Evolutionary conservation across 2,113 vertebrate genomes (phyloP).

Genomic region (Nematolebias whitei): DNA sequence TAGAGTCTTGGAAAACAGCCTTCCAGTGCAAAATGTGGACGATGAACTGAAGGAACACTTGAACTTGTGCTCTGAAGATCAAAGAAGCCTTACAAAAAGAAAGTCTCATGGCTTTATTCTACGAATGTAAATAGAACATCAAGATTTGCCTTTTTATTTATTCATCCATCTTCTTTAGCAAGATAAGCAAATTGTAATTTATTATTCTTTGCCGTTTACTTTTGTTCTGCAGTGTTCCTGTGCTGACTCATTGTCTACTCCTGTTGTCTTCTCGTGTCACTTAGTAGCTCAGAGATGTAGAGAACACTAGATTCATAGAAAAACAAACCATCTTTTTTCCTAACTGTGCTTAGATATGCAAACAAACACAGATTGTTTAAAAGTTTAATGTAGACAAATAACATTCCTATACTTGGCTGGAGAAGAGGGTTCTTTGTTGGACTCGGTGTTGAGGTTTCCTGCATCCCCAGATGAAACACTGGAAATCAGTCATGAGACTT

Average conservation of each 20-base stretch:
- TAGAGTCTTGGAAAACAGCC: too few species aligned
- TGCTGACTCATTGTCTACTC: slow-evolving; percentile 16
- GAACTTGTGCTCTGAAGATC: not conserved
- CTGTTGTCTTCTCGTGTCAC: slow-evolving; percentile 36
- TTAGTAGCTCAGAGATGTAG: slow-evolving; percentile 46
- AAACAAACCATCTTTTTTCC: slow-evolving; percentile 14
- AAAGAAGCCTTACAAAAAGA: slow-evolving; percentile 8
- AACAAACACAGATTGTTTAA: slow-evolving; percentile 37
- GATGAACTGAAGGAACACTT: slow-evolving; percentile 1
- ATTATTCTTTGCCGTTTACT: slow-evolving; percentile 37
- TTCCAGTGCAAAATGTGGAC: not conserved
- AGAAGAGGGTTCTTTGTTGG: slow-evolving; percentile 7
- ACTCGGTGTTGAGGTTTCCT: not conserved
- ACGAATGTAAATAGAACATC: slow-evolving; percentile 79
- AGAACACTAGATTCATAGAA: slow-evolving; percentile 45
- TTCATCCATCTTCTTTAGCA: slow-evolving; percentile 63
- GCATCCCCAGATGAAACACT: not conserved
- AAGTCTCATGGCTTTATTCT: slow-evolving; percentile 50
- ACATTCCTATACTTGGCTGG: slow-evolving; percentile 9
- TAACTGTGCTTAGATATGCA: slow-evolving; percentile 45
- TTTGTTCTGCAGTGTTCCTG: slow-evolving; percentile 32
- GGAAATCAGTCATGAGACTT: slow-evolving; percentile 16
- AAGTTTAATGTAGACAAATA: slow-evolving; percentile 24
- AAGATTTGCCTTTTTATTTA: slow-evolving; percentile 67
- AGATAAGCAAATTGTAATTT: slow-evolving; percentile 52